phyloP scores from a whole-genome alignment of 2,888 invertebrate genomes.

The Lithophane socia region DNA sequence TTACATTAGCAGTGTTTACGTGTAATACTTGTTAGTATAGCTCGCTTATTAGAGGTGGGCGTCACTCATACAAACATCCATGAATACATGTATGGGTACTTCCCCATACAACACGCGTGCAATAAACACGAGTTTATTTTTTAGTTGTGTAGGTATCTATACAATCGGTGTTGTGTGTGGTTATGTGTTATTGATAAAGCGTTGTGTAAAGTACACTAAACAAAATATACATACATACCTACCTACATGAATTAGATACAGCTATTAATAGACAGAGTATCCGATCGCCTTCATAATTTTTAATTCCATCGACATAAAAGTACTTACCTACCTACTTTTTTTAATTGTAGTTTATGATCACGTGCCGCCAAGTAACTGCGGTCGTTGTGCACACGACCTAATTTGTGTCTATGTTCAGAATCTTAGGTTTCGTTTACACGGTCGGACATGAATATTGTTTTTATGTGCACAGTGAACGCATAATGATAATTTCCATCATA shows the following conservation, averaged over 20 bases:
- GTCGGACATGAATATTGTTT: slow-evolving; percentile 35
- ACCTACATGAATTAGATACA: slow-evolving; percentile 32
- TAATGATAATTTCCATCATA: slow-evolving; percentile 34
- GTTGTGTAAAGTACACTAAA: slow-evolving; percentile 12
- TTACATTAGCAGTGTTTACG: slow-evolving; percentile 63
- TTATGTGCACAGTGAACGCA: slow-evolving; percentile 4
- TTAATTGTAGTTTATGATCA: slow-evolving; percentile 53
- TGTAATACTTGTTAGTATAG: slow-evolving; percentile 54
- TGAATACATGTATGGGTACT: slow-evolving; percentile 52
- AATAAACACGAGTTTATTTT: slow-evolving; percentile 46
- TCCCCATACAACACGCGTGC: slow-evolving; percentile 62
- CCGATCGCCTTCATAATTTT: slow-evolving; percentile 52
- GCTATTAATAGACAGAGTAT: slow-evolving; percentile 48
- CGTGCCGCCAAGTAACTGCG: slow-evolving; percentile 45
- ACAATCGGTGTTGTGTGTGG: slow-evolving; percentile 39
- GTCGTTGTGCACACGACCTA: slow-evolving; percentile 61
- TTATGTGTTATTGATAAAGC: slow-evolving; percentile 56
- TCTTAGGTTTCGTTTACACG: slow-evolving; percentile 47
- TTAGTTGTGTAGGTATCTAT: slow-evolving; percentile 44
- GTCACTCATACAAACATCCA: slow-evolving; percentile 57
- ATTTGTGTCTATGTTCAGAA: slow-evolving; percentile 55
- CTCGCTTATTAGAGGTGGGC: slow-evolving; percentile 61
- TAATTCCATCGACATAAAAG: slow-evolving; percentile 55
- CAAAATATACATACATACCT: slow-evolving; percentile 36
- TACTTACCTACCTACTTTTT: slow-evolving; percentile 26